Conservation (phyloP, 1,140 invertebrate species). For the Samia ricini region DNA sequence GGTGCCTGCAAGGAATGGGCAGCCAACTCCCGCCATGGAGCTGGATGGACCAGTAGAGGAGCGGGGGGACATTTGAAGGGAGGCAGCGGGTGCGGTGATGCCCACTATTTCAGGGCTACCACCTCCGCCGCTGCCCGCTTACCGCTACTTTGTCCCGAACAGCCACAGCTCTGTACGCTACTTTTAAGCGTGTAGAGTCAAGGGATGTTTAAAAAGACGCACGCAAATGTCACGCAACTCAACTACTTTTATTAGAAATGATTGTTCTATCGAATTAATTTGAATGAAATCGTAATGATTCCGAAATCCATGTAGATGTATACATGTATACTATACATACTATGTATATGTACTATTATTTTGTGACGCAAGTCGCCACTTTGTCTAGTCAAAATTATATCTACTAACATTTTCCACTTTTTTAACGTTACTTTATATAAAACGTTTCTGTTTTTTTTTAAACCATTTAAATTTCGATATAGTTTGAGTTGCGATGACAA, state of each 20-base stretch:
- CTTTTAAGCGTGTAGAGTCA: conserved; percentile 4
- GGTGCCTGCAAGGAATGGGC: conserved; percentile 55
- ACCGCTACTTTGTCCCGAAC: conserved; percentile 66
- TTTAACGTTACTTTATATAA: neutral
- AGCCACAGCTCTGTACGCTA: conserved; percentile 52
- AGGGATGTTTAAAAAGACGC: neutral
- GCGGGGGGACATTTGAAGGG: conserved; percentile 67
- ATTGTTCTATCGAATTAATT: neutral
- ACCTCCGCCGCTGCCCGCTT: conserved; percentile 66
- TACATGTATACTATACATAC: neutral
- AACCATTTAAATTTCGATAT: neutral
- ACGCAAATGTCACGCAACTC: neutral
- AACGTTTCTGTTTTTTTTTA: no score
- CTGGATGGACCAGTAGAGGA: conserved; percentile 59
- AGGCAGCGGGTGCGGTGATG: conserved; percentile 61
- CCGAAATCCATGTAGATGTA: neutral
- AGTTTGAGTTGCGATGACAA: neutral
- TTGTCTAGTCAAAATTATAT: neutral
- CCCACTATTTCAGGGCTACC: conserved; percentile 35
- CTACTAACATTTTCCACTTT: neutral
- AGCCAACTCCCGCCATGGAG: conserved; percentile 54
- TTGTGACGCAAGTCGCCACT: no score
- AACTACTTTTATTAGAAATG: neutral
- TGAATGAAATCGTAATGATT: neutral
- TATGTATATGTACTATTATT: neutral